phyloP scores from a whole-genome alignment of 2,113 vertebrate species.

The Ardeotis arabs region DNA sequence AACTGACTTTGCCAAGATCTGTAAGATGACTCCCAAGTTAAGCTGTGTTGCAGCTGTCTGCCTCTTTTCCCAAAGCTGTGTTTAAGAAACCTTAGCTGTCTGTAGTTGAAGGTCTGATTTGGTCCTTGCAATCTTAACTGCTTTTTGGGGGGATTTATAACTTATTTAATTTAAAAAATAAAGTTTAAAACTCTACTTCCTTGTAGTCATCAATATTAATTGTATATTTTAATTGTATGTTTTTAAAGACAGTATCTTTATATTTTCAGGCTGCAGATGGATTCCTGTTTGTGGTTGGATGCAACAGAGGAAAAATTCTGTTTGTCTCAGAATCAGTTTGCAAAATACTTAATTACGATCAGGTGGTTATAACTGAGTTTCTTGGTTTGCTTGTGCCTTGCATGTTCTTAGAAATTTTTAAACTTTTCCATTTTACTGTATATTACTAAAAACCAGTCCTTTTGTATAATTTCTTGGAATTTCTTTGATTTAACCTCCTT shows the following conservation, averaged over 20 bases:
- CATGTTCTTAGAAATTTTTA: not conserved
- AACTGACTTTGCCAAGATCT: not conserved
- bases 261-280: constrained; percentile 87
- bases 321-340: constrained; percentile 91
- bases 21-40: not conserved
- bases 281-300: constrained; percentile 92
- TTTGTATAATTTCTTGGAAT: not conserved
- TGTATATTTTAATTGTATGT: not conserved
- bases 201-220: not conserved
- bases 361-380: constrained; percentile 71
- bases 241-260: constrained; percentile 3
- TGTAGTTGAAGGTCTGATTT: not conserved
- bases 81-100: not conserved
- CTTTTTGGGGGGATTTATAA: not conserved
- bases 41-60: not conserved
- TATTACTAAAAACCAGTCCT: not conserved
- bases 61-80: not conserved
- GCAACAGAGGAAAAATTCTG: constrained; percentile 90
- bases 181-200: not conserved
- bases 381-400: not conserved
- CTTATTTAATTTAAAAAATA: not conserved
- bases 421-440: not conserved
- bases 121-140: not conserved
- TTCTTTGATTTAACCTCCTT: not conserved
- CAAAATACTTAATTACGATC: constrained; percentile 89